A percentile compares a stretch with the other conserved stretches of the same genome.
Evolutionary conservation across 2,888 invertebrate species (phyloP).

Genomic region (Herminia tarsipennalis): DNA sequence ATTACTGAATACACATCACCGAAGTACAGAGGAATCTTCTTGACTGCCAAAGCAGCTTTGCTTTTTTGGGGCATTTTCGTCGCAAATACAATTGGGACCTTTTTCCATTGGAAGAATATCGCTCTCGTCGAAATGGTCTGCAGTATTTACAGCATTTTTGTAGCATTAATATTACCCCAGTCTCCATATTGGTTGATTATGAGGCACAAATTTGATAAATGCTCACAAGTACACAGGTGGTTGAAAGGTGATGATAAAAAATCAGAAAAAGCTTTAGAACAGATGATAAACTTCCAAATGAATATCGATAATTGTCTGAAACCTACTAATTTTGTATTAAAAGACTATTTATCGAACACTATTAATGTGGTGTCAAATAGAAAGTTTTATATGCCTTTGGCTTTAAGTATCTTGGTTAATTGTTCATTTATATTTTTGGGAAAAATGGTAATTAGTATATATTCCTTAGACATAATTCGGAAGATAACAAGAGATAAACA

Average conservation of each 20-base stretch:
- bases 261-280: not conserved
- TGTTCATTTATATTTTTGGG: too few relatives aligned
- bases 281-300: too few relatives aligned
- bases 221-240: slow-evolving; percentile 9
- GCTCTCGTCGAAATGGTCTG: slow-evolving; percentile 39
- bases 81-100: slow-evolving; percentile 52
- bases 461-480: too few relatives aligned
- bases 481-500: too few relatives aligned
- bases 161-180: too few relatives aligned
- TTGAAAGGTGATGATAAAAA: slow-evolving; percentile 7
- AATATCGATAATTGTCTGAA: too few relatives aligned
- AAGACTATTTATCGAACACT: too few relatives aligned
- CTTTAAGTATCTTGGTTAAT: too few relatives aligned
- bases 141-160: slow-evolving; percentile 27
- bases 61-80: slow-evolving; percentile 31
- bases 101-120: slow-evolving; percentile 50
- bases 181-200: not conserved
- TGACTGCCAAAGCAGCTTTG: slow-evolving; percentile 42
- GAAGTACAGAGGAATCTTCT: slow-evolving; percentile 37
- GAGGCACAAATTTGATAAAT: slow-evolving; percentile 1
- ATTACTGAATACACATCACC: slow-evolving; percentile 29
- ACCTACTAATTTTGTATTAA: too few relatives aligned
- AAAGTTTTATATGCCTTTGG: too few relatives aligned
- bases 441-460: too few relatives aligned
- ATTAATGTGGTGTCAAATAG: too few relatives aligned